phyloP scores from a whole-genome alignment of 2,113 vertebrate species.

The Noctilio leporinus region DNA sequence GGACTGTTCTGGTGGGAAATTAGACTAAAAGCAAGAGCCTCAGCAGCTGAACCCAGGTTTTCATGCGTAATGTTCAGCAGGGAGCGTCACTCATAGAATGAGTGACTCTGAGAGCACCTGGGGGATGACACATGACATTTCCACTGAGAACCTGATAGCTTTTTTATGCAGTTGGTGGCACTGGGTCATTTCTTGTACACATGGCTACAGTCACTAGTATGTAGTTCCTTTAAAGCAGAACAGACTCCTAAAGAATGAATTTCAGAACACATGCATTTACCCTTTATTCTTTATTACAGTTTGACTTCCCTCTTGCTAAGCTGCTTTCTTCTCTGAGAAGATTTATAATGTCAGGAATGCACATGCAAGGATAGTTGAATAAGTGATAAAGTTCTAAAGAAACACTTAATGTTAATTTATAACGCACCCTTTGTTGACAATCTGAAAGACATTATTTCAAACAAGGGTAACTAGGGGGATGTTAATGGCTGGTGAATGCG shows the following conservation, averaged over 20 bases:
- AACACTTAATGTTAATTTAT: constrained; percentile 25
- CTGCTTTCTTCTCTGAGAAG: constrained; percentile 19
- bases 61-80: constrained; percentile 39
- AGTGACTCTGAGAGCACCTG: constrained; percentile 24
- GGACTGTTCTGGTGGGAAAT: constrained; percentile 8
- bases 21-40: constrained; percentile 41
- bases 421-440: neutral
- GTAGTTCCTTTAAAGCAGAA: neutral
- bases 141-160: neutral
- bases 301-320: constrained; percentile 30
- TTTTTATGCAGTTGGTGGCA: neutral
- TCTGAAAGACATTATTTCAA: constrained; percentile 45
- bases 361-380: neutral
- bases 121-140: constrained; percentile 18
- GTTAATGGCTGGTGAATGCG: neutral
- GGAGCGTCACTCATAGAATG: constrained; percentile 16
- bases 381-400: constrained; percentile 38
- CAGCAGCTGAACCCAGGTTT: constrained; percentile 22
- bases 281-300: neutral
- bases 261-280: neutral
- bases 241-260: neutral
- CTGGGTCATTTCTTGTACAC: neutral
- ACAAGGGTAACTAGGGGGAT: neutral
- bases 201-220: neutral
- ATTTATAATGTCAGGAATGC: constrained; percentile 26